A percentile compares a stretch with the other conserved stretches of the same genome.
Conservation (phyloP, 2,888 invertebrate genomes). For the Electrophaes corylata region DNA sequence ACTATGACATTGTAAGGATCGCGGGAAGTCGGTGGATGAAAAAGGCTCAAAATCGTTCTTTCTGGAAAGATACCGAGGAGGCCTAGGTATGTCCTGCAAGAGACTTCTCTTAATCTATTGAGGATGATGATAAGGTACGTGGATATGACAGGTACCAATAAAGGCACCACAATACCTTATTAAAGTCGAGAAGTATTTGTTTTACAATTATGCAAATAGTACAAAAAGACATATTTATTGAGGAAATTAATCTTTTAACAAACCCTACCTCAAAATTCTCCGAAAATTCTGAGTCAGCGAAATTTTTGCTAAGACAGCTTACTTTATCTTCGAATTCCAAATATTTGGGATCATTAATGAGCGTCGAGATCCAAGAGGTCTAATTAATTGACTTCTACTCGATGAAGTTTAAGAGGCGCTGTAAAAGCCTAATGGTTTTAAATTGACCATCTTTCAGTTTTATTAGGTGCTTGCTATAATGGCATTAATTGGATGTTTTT, state of each 20-base stretch:
- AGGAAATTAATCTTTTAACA: background rate
- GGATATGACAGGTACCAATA: too few relatives aligned
- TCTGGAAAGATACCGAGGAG: too few relatives aligned
- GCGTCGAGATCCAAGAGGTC: constrained; percentile 30
- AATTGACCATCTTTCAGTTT: constrained; percentile 41
- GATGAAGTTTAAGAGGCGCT: constrained; percentile 42
- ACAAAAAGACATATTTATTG: too few relatives aligned
- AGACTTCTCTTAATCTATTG: too few relatives aligned
- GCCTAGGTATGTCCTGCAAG: too few relatives aligned
- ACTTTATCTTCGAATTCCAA: constrained; percentile 31
- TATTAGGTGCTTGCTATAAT: constrained; percentile 32
- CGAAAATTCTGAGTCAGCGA: constrained; percentile 6
- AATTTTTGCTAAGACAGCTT: constrained; percentile 17
- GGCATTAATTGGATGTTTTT: constrained; percentile 19
- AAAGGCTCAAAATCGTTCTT: too few relatives aligned
- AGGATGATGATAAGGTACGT: too few relatives aligned
- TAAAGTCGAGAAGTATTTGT: too few relatives aligned
- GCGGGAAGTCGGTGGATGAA: too few relatives aligned
- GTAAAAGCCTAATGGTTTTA: constrained; percentile 42
- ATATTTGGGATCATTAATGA: constrained; percentile 39
- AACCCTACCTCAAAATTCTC: background rate
- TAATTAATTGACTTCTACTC: constrained; percentile 46
- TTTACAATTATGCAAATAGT: too few relatives aligned
- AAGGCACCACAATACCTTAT: too few relatives aligned
- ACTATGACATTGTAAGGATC: too few relatives aligned